Percentiles rank a stretch among this genome's conserved stretches.
These are phyloP conservation scores for Drosophila subquinaria DNA, from an alignment of 2,888 invertebrate genomes.

Conservation along the genomic window DNA sequence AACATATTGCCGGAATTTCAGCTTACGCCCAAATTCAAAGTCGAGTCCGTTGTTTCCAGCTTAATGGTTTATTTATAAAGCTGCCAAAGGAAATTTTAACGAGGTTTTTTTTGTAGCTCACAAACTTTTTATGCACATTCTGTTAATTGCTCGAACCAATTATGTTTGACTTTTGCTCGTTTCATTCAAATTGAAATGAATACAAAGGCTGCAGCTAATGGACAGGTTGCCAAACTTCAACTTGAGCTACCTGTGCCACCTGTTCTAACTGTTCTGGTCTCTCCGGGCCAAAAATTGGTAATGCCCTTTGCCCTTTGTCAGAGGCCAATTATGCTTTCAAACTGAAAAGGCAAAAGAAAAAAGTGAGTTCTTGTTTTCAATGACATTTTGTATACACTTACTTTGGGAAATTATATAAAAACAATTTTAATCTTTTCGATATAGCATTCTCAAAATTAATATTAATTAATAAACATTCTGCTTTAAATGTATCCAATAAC, in stretches of 20 bases:
- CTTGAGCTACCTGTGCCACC: constrained; percentile 6
- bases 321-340: neutral
- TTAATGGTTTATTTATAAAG: constrained; percentile 65
- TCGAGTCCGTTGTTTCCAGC: constrained; percentile 23
- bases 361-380: no score
- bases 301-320: neutral
- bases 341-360: neutral
- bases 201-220: constrained; percentile 32
- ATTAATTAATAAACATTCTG: no score
- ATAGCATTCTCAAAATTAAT: no score
- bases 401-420: no score
- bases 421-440: no score
- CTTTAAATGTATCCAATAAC: no score
- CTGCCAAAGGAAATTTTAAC: constrained; percentile 42
- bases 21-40: neutral
- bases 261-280: neutral
- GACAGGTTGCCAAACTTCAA: constrained; percentile 17
- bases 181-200: constrained; percentile 21
- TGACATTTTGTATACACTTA: no score
- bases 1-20: constrained; percentile 47
- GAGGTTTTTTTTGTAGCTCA: constrained; percentile 18
- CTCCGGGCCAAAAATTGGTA: neutral
- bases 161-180: constrained; percentile 47
- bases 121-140: constrained; percentile 51
- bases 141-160: constrained; percentile 57